Conservation (phyloP, 2,888 invertebrate species). For the Julus scandinavius region DNA sequence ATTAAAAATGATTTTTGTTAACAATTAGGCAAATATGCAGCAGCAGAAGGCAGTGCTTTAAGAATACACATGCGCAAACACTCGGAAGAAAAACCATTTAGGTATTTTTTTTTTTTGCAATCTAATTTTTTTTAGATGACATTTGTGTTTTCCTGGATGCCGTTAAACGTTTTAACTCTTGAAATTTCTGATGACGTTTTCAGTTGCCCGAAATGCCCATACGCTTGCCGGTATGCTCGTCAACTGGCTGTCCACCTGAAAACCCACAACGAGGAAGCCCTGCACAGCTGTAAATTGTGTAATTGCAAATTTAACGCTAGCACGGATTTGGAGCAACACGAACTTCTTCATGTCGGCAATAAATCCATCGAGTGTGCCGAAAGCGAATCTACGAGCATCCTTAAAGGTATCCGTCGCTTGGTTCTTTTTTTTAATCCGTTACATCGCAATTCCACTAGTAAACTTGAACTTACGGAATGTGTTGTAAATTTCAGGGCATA, state of each 20-base stretch:
- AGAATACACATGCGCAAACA: conserved; percentile 68
- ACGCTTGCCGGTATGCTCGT: conserved; percentile 67
- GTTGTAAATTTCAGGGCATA: conserved; percentile 63
- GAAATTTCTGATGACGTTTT: not conserved
- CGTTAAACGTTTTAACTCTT: not conserved
- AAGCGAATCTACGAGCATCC: conserved; percentile 97
- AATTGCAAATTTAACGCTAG: conserved; percentile 78
- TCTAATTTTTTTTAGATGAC: not conserved
- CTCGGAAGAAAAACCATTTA: conserved; percentile 68
- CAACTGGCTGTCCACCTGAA: conserved; percentile 72
- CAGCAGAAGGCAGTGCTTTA: conserved; percentile 67
- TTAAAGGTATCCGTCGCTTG: not conserved
- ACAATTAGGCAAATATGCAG: conserved; percentile 62
- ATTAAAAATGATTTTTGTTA: conserved; percentile 8
- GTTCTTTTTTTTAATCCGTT: not conserved
- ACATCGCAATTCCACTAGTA: not conserved
- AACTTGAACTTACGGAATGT: not conserved
- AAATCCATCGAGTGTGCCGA: conserved; percentile 99
- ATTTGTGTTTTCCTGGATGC: not conserved
- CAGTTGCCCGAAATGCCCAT: conserved; percentile 69
- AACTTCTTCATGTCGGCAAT: conserved; percentile 98
- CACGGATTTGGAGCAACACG: conserved; percentile 93
- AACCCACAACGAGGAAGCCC: conserved; percentile 82
- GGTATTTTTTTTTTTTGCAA: conserved; percentile 59
- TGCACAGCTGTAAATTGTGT: conserved; percentile 84